Base-by-base conservation (phyloP, 2,888 invertebrate genomes). In the Scaeva pyrastri region DNA sequence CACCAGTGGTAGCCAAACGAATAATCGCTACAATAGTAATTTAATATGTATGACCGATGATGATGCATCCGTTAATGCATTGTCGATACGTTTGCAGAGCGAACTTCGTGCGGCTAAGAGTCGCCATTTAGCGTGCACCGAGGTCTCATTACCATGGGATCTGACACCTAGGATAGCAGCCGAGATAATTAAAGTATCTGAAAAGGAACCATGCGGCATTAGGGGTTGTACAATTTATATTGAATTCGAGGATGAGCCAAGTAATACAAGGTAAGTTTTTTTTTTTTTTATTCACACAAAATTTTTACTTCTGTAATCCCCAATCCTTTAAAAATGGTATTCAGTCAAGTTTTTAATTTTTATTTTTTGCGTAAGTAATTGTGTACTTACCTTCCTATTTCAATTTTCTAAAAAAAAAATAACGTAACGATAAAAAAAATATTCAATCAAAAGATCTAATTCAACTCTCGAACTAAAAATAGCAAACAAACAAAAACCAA, bases 191-290 rank as follows among this genome's bases (percentile, higher is more conserved):
- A 94, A 95, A 74, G 95, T 97, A 94, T 97, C 98, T 1, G 97
- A 97, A 91, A 95, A 96, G 70, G 98, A 98, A 93, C 98, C 98
- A 19, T 98, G 97, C 93, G 98, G 98, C 68, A 94, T 97, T 64
- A 94, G 97, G 88, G 98, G 97, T 48, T 97, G 97, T 90, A 96
- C 96, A n/a, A 94, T 98, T 88, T 96, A 96, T 92, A 95, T 98
- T 79, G 96, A 96, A 92, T 96, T 97, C 89, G 96, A 97, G 91
- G 96, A 95, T 66, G 95, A 95, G 90, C 94, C 94, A 85, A 94
- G 91, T 85, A 93, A 93, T 88, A 91, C 94, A 86, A 94, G 94
- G 92, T 92, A 88, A 89, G 90, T 85, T 70, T 31, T 6, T 12
- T 7, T n/a, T n/a, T n/a, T n/a, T n/a, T n/a, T n/a, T n/a, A n/a